A percentile compares a stretch with the other conserved stretches of the same genome.
Conservation (phyloP, 2,888 invertebrate species). For the Idaea dimidiata region DNA sequence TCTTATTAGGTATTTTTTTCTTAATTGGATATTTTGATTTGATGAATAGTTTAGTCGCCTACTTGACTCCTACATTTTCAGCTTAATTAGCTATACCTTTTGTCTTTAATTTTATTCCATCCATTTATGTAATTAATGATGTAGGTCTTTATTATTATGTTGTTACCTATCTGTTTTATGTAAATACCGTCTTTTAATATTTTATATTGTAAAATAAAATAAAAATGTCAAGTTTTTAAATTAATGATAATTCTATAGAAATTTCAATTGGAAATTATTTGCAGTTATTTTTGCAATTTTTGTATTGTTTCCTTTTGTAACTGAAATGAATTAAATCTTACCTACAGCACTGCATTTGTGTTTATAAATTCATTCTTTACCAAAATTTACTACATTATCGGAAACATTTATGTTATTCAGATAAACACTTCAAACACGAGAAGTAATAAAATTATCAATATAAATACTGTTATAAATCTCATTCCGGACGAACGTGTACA, state of each 20-base stretch:
- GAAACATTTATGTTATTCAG: slow-evolving; percentile 17
- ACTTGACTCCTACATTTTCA: not conserved
- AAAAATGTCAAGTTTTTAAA: no score
- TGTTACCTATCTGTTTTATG: no score
- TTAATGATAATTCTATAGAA: no score
- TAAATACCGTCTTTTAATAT: no score
- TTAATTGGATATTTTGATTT: not conserved
- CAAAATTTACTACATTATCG: slow-evolving; percentile 4
- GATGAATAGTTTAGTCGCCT: not conserved
- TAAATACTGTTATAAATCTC: no score
- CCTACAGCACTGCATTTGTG: not conserved
- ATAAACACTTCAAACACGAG: slow-evolving; percentile 7
- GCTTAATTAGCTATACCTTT: not conserved
- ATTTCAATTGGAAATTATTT: no score
- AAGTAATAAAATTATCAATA: not conserved
- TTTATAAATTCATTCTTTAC: not conserved
- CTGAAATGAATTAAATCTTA: not conserved
- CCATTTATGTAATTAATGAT: not conserved
- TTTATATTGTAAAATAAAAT: no score
- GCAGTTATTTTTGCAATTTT: no score
- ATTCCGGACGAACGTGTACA: not conserved
- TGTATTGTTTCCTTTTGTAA: not conserved
- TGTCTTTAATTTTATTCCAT: not conserved
- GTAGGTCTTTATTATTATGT: not conserved
- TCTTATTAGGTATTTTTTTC: not conserved